Evolutionary conservation across 1,140 invertebrate species (phyloP).

Genomic region (Drosophila pallidifrons): DNA sequence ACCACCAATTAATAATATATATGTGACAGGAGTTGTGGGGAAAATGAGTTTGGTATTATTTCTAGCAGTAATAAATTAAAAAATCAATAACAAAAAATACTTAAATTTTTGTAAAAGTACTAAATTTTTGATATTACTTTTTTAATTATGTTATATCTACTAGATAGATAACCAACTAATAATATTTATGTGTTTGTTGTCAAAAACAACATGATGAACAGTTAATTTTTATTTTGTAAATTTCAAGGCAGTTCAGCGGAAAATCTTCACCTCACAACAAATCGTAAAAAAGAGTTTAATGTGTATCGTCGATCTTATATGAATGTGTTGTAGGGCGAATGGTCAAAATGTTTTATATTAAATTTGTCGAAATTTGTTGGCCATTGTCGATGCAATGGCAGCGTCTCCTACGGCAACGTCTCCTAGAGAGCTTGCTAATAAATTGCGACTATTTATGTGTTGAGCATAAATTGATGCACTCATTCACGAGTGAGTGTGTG

Average conservation of each 20-base stretch:
- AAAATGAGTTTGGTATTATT: no score
- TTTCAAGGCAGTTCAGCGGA: background rate
- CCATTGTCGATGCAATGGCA: conserved; percentile 12
- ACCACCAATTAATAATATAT: no score
- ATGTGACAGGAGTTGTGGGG: no score
- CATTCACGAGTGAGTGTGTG: background rate
- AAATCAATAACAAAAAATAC: no score
- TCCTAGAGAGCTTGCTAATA: conserved; percentile 64
- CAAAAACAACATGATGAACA: no score
- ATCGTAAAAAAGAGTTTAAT: background rate
- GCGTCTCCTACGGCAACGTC: conserved; percentile 19
- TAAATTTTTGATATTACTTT: no score
- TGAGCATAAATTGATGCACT: conserved; percentile 59
- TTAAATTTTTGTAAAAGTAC: no score
- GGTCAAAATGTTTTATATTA: conserved; percentile 74
- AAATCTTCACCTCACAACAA: background rate
- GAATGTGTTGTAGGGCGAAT: conserved; percentile 46
- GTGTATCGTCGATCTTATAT: conserved; percentile 28
- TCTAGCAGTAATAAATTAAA: no score
- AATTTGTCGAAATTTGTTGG: conserved; percentile 63
- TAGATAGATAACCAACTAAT: no score
- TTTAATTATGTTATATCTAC: no score
- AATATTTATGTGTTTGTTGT: no score
- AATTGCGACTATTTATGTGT: conserved; percentile 74
- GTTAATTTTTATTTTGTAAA: background rate